Base-by-base conservation (phyloP, 64 coral and sea anemone genomes). In the Cladopsammia gracilis region DNA sequence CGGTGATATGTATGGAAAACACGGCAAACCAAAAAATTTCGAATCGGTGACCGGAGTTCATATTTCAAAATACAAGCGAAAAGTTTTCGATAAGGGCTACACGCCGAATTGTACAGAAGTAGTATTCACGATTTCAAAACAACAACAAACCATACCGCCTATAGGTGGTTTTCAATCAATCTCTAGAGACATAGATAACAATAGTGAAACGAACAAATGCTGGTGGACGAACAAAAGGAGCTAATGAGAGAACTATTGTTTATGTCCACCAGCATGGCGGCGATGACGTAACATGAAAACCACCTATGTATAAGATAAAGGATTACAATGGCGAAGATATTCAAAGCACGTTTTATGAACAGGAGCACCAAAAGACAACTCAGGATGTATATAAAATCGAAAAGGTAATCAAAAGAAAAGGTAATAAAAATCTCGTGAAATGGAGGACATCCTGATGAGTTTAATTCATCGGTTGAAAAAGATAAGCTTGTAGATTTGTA, bases 51-150 rank as follows among this genome's bases (percentile, higher is more conserved):
- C 20, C 20, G 75, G 43, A 58, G 86, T 88, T 4, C 75, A 70
- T 22, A 75, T 64, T 49, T 18, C 44, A 22, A 89, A 78, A 19
- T 34, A 34, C 34, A 61, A 10, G 51, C 85, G 74, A 48, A 75
- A 54, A 25, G 22, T 10, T 14, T 82, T 91, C 73, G 77, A 91
- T 6, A 81, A 91, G 11, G 89, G 89, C 8, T 91, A 83, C 48
- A 24, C 70, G 13, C 76, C 76, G 1, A 22, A 34, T 0, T 81
- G 89, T 76, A 91, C 73, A 19, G 78, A 83, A 73, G 89, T 84
- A 15, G 82, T 91, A 70, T 91, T 91, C 72, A 48, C 78, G 3
- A 74, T 84, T 58, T 83, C 66, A 15, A 62, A 85, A 65, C 60
- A 46, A 22, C 34, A 47, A 43, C 81, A 48, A 15, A 44, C 59